Base-by-base conservation (phyloP, 2,888 invertebrate species). In the Nomada fucata region DNA sequence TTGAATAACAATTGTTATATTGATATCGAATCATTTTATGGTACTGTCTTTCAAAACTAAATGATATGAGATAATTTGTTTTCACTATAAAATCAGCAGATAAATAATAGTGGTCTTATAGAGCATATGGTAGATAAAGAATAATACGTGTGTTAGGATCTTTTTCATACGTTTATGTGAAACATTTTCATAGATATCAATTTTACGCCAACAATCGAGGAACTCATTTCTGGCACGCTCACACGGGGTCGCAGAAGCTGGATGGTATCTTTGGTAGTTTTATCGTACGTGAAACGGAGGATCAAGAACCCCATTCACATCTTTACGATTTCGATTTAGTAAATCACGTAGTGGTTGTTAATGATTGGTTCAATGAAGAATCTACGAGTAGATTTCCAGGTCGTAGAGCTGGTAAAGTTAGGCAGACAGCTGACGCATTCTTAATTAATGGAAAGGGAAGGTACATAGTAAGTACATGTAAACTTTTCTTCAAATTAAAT, bases 231-330 rank as follows among this genome's bases (percentile, higher is more conserved):
- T 94, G 91, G 90, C 94, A 94, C 68, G 91, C 94, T 11, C 94
- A 94, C 78, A 77, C 89, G 4, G 90, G 90, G n/a, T 88, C 94
- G 1, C 96, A 96, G 82, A 95, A 96, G 87, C 94, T 94, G 73
- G 95, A 96, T 82, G 96, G 96, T 0, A 91, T 96, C 0, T 95
- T 95, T 82, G 96, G 96, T 0, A 92, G 95, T 0, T 86, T 96
- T 13, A 93, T 96, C 2, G 94, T 96, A 10, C 94, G 95, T 63
- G 94, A 95, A 86, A 94, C 95, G 0, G 92, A 92, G 5, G 94
- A 94, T 0, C 75, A 94, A 18, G 91, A 93, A n/a, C 88, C 88
- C 0, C 78, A 90, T 23, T 60, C 86, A 1, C 20, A 81, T 2
- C 85, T 92, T 0, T 95, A 94, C 83, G 94, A 95, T 80, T 86